Conservation (phyloP, 2,888 invertebrate genomes). For the Spisula subtruncata region DNA sequence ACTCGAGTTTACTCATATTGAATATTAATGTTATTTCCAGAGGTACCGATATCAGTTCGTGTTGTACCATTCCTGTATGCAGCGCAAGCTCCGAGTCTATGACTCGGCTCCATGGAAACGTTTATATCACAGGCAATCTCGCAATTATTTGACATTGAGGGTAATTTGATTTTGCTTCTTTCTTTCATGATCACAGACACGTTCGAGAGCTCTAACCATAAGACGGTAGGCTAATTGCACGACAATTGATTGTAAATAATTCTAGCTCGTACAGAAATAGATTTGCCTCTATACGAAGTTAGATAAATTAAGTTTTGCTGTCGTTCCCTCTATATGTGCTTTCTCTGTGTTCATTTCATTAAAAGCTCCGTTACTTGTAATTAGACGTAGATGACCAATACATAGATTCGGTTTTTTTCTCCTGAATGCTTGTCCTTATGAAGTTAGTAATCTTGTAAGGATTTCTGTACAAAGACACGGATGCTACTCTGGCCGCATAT, state of each 20-base stretch:
- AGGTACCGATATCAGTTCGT: conserved; percentile 45
- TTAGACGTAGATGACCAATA: too few species aligned
- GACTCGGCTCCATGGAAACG: conserved; percentile 66
- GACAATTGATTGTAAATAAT: conserved; percentile 45
- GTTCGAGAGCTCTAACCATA: not conserved
- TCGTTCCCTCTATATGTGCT: not conserved
- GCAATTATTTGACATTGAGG: conserved; percentile 71
- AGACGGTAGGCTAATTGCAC: conserved; percentile 30
- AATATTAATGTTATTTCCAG: too few species aligned
- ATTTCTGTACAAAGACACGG: not conserved
- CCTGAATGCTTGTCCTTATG: not conserved
- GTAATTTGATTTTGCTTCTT: conserved; percentile 45
- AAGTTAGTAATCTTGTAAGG: not conserved
- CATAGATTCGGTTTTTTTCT: not conserved
- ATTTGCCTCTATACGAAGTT: conserved; percentile 14
- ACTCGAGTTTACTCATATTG: too few species aligned
- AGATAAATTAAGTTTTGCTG: conserved; percentile 26
- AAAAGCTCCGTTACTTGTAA: too few species aligned
- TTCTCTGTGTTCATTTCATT: too few species aligned
- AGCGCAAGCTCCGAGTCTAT: conserved; percentile 48
- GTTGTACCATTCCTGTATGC: too few species aligned
- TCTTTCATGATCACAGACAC: conserved; percentile 16
- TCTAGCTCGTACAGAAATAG: conserved; percentile 17
- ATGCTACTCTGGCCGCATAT: not conserved
- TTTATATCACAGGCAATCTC: conserved; percentile 70